phyloP scores from a whole-genome alignment of 2,113 vertebrate genomes.

The Natator depressus region DNA sequence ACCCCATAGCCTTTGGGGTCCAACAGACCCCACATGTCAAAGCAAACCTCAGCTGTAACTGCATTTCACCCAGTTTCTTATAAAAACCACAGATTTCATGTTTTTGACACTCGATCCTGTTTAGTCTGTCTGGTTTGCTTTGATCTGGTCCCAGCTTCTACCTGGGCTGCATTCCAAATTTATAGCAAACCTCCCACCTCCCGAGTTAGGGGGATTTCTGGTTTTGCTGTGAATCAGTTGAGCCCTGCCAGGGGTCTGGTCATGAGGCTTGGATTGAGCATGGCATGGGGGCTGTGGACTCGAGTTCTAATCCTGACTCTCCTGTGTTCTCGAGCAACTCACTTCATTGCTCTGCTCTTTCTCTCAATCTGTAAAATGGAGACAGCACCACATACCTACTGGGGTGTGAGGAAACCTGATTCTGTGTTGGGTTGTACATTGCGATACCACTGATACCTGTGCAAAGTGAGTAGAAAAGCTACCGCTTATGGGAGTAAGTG shows the following conservation, averaged over 20 bases:
- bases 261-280: neutral
- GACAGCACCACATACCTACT: neutral
- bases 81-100: neutral
- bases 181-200: neutral
- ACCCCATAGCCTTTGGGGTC: neutral
- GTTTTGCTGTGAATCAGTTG: neutral
- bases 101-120: neutral
- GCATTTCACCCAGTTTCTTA: neutral
- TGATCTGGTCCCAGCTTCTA: neutral
- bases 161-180: neutral
- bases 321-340: neutral
- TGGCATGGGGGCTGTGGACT: neutral
- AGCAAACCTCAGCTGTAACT: neutral
- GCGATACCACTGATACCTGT: neutral
- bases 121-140: neutral
- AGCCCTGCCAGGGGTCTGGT: neutral
- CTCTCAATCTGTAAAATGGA: neutral
- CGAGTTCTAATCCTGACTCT: neutral
- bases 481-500: neutral
- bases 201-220: neutral
- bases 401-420: neutral
- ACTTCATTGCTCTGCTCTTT: neutral
- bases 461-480: neutral
- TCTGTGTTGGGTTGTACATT: neutral
- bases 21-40: neutral